A percentile compares a stretch with the other conserved stretches of the same genome.
These are phyloP conservation scores for Plemyria rubiginata DNA, from an alignment of 2,888 invertebrate species.

Conservation along the genomic window DNA sequence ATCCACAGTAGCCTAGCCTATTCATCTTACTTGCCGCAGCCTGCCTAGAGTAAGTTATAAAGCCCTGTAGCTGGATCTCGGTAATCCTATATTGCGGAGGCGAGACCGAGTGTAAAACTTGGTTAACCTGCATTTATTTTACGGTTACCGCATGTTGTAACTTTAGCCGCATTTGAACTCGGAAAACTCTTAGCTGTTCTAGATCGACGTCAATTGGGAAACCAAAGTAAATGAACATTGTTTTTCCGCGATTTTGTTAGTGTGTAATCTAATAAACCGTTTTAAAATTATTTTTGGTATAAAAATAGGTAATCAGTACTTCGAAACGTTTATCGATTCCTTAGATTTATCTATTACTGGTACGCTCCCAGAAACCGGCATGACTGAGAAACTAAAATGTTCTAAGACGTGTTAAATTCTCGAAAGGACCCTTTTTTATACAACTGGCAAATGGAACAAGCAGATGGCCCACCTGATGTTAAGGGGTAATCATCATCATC, in stretches of 20 bases:
- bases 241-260: not conserved
- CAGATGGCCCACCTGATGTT: no score
- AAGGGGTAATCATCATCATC: no score
- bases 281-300: no score
- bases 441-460: no score
- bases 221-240: constrained; percentile 1
- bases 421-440: no score
- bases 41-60: constrained; percentile 24
- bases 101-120: constrained; percentile 27
- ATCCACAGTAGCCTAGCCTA: no score
- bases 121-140: constrained; percentile 32
- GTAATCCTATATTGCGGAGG: constrained; percentile 30
- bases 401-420: no score
- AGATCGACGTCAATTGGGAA: constrained; percentile 9
- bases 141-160: constrained; percentile 28
- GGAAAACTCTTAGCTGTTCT: constrained; percentile 16
- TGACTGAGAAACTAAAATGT: no score
- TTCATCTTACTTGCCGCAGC: not conserved
- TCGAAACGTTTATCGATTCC: no score
- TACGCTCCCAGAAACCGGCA: no score
- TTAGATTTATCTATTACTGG: no score
- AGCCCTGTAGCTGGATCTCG: constrained; percentile 24
- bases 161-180: constrained; percentile 21
- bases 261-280: not conserved
- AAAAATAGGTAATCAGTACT: no score